Conservation (phyloP, 2,888 invertebrate species). For the Protophormia terraenovae region DNA sequence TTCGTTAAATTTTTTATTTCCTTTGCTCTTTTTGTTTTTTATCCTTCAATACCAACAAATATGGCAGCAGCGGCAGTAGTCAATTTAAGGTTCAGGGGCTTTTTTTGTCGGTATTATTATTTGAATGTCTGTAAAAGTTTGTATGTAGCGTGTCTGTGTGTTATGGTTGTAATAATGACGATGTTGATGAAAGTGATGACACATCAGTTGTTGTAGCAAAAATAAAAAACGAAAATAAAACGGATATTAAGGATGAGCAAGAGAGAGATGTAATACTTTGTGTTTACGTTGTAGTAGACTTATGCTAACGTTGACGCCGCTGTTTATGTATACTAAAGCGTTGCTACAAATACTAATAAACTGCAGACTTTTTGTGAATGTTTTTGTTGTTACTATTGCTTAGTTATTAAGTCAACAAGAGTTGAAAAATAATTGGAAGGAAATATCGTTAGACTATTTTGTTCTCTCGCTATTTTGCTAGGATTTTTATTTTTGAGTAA, state of each 20-base stretch:
- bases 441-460: conserved; percentile 9
- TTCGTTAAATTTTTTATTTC: neutral
- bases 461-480: no score
- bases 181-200: conserved; percentile 40
- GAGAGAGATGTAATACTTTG: neutral
- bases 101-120: neutral
- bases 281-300: neutral
- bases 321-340: neutral
- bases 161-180: conserved; percentile 7
- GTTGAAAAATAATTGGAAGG: conserved; percentile 9
- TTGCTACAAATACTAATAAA: neutral
- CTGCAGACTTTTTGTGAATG: neutral
- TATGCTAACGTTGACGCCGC: neutral
- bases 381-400: neutral
- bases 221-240: neutral
- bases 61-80: neutral
- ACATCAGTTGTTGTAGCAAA: conserved; percentile 3
- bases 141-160: neutral
- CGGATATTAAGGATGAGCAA: conserved; percentile 18
- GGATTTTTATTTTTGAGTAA: neutral
- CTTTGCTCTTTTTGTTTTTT: neutral
- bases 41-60: neutral
- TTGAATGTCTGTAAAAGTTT: no score
- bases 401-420: neutral
- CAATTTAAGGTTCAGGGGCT: neutral